Percentiles rank a stretch among this genome's conserved stretches.
These are phyloP conservation scores for Enteromius treurensis DNA, from an alignment of 2,797 vertebrate genomes.

Conservation along the genomic window DNA sequence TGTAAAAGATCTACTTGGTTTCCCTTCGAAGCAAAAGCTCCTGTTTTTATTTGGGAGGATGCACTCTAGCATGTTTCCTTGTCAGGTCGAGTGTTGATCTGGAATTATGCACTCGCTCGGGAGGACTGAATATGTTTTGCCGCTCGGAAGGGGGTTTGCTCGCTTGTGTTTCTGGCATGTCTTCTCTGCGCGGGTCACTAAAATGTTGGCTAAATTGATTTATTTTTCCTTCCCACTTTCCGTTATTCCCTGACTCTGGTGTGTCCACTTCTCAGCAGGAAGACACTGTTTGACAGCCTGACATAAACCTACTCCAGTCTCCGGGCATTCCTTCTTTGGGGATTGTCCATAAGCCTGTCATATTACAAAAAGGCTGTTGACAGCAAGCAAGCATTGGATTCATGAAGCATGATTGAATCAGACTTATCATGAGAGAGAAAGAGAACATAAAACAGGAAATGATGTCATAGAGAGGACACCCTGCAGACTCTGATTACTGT, in stretches of 20 bases:
- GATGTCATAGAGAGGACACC: background rate
- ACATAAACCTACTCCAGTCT: constrained; percentile 55
- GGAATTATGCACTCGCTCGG: constrained; percentile 28
- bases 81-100: constrained; percentile 42
- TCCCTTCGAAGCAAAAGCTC: constrained; percentile 11
- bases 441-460: background rate
- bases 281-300: constrained; percentile 51
- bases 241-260: constrained; percentile 2
- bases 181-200: constrained; percentile 24
- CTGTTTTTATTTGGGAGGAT: constrained; percentile 44
- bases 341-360: constrained; percentile 63
- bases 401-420: constrained; percentile 12
- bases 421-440: constrained; percentile 1
- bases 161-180: background rate
- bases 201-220: constrained; percentile 41
- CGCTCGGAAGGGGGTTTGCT: background rate
- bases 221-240: background rate
- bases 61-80: constrained; percentile 43
- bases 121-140: constrained; percentile 46
- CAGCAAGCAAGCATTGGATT: constrained; percentile 51
- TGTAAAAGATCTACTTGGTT: constrained; percentile 44
- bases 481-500: background rate
- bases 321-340: constrained; percentile 36
- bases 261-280: constrained; percentile 18
- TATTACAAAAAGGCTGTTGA: constrained; percentile 52